Evolutionary conservation across 2,888 invertebrate genomes (phyloP), one percentile per base, ranked within the genome.

Genomic region (Ophion slaviceki): DNA sequence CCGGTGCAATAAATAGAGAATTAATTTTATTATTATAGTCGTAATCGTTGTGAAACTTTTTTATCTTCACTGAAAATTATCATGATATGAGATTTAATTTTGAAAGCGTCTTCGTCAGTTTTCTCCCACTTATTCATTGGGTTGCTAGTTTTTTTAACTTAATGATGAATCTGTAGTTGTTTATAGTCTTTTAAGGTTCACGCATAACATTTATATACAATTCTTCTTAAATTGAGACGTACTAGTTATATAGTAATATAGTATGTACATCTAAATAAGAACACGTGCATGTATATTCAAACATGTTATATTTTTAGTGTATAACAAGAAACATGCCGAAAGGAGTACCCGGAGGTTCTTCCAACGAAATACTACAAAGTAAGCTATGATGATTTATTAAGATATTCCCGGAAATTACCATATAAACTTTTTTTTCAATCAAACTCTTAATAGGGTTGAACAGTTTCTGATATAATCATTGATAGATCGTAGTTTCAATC

Each of bases 111-210:
- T 57, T 57, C 57, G 57, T 57, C 57, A 57, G n/a, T 57, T 57
- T 57, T 57, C 11, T 57, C 57, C n/a, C 11, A 8, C 5, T 57
- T 17, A 57, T 57, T 57, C 11, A 57, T 57, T 57, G 57, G 57
- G 57, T 57, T 57, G 57, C 11, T 57, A 57, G 57, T 57, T 57
- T 57, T 57, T 57, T 57, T 57, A 57, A 57, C n/a, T 57, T 57
- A 14, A 57, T 57, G 57, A n/a, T 57, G 57, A 57, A 57, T 57
- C 57, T 57, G 57, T 57, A 57, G 57, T 57, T 57, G 57, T n/a
- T 57, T 57, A 57, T 57, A 57, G 57, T 57, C 57, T 57, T 57
- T 57, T 57, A 57, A 57, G 57, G 57, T 57, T 57, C 57, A n/a
- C 57, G 57, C 57, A 57, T 57, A n/a, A 57, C 11, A 57, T 57